Evolutionary conservation across 2,113 vertebrate species (phyloP), one percentile per base, ranked within the genome.

Genomic region (Oryzias javanicus): DNA sequence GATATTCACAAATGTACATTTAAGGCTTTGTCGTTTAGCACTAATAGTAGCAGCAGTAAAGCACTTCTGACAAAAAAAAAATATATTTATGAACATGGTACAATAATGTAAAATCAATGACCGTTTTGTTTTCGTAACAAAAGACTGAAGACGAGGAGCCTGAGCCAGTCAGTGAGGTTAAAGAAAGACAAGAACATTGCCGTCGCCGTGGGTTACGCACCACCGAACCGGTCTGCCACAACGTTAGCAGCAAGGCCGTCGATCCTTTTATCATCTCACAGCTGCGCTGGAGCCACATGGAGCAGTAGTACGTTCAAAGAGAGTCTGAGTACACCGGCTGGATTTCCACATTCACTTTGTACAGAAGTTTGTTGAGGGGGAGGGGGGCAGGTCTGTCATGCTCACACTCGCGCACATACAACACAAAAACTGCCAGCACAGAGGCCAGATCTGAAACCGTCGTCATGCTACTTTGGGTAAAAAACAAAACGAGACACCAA

Each of bases 21-120:
- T 91, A 92, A 92, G 91, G 91, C 91, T 90, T 91, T 90, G 88
- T 90, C 81, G 85, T 92, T 91, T 88, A 91, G 90, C 91, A 91
- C 88, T 90, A 90, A 90, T 81, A 85, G 83, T 89, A 92, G 91
- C 91, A 92, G 91, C 91, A 92, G 89, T 89, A 85, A 91, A 92
- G 89, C 91, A 91, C 91, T 92, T 92, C 89, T 89, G 89, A 91
- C 35, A 35, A 12, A 8, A 88, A 89, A 77, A 85, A 84, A 90
- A 47, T 89, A 88, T 78, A 89, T 88, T 79, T 80, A 87, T 76
- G 80, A 87, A 80, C 76, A 84, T 84, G 89, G 80, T 83, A 91
- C 72, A 89, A 88, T 88, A 90, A n/a, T 87, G 89, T 90, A 84
- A 85, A 82, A 89, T 87, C 80, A 72, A 89, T 66, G 62, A 80